Conservation (phyloP, 2,113 vertebrate species). For the Arizona elegans region DNA sequence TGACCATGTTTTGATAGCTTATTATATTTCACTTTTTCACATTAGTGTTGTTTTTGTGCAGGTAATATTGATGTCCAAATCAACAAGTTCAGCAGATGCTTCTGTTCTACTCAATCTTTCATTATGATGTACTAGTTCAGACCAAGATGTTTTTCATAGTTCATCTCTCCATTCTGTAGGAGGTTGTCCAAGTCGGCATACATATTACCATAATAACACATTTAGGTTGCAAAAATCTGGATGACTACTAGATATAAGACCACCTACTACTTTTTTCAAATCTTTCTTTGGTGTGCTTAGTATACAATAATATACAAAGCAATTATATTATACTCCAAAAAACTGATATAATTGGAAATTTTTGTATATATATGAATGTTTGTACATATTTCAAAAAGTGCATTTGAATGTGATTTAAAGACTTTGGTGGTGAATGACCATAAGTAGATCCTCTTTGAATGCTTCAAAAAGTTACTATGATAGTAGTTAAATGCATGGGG, state of each 20-base stretch:
- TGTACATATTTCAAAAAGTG: not conserved
- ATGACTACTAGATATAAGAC: not conserved
- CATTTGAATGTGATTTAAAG: no score
- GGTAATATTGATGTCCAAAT: not conserved
- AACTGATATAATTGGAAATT: not conserved
- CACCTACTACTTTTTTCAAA: not conserved
- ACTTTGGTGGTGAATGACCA: not conserved
- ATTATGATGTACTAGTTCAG: not conserved
- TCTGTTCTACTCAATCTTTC: not conserved
- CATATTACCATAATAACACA: not conserved
- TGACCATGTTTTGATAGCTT: not conserved
- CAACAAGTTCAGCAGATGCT: not conserved
- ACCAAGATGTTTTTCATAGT: not conserved
- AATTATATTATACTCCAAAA: not conserved
- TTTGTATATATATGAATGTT: not conserved
- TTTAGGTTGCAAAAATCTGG: not conserved
- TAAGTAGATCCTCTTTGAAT: not conserved
- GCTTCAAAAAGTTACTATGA: not conserved
- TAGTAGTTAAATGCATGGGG: not conserved
- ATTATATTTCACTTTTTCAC: not conserved
- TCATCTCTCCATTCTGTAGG: not conserved
- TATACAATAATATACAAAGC: not conserved
- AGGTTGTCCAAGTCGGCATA: not conserved
- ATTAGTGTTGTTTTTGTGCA: not conserved
- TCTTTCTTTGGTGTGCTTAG: not conserved